Conservation (phyloP, 2,888 invertebrate genomes). For the Drosophila borborema region DNA sequence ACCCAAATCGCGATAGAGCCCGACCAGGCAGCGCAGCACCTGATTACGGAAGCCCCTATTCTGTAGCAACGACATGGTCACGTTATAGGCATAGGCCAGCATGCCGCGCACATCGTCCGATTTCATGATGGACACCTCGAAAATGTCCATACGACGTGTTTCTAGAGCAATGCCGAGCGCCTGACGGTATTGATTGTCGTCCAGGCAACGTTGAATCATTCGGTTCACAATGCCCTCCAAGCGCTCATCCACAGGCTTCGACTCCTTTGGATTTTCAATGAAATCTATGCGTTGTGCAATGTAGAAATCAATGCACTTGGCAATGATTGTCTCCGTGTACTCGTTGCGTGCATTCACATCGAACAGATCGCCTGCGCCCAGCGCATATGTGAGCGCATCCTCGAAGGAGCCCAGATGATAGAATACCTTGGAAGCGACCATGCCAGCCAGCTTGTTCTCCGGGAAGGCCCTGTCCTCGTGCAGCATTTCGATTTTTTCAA, state of each 20-base stretch:
- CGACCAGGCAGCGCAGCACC: slow-evolving; percentile 94
- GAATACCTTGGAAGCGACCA: slow-evolving; percentile 99
- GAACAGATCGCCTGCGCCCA: slow-evolving; percentile 97
- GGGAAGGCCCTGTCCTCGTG: slow-evolving; percentile 96
- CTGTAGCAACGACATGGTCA: slow-evolving; percentile 98
- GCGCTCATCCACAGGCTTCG: slow-evolving; percentile 91
- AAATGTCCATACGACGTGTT: slow-evolving; percentile 98
- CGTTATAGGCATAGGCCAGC: slow-evolving; percentile 97
- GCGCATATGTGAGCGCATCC: slow-evolving; percentile 98
- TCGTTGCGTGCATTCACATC: slow-evolving; percentile 97
- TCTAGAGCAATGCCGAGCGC: slow-evolving; percentile 98
- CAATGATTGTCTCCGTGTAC: slow-evolving; percentile 98
- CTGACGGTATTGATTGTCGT: slow-evolving; percentile 97
- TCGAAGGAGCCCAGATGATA: slow-evolving; percentile 99
- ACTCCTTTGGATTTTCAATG: slow-evolving; percentile 88
- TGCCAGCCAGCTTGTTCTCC: slow-evolving; percentile 96
- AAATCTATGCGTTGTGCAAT: slow-evolving; percentile 93
- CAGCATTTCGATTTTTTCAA: slow-evolving; percentile 98
- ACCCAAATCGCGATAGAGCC: slow-evolving; percentile 93
- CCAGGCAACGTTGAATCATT: slow-evolving; percentile 98
- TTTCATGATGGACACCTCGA: slow-evolving; percentile 95
- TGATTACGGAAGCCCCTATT: slow-evolving; percentile 96
- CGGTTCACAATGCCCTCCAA: slow-evolving; percentile 97
- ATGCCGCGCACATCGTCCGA: slow-evolving; percentile 96
- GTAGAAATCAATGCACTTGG: slow-evolving; percentile 98